Conservation (phyloP, 2,888 invertebrate species). For the Trachelus tabidus region DNA sequence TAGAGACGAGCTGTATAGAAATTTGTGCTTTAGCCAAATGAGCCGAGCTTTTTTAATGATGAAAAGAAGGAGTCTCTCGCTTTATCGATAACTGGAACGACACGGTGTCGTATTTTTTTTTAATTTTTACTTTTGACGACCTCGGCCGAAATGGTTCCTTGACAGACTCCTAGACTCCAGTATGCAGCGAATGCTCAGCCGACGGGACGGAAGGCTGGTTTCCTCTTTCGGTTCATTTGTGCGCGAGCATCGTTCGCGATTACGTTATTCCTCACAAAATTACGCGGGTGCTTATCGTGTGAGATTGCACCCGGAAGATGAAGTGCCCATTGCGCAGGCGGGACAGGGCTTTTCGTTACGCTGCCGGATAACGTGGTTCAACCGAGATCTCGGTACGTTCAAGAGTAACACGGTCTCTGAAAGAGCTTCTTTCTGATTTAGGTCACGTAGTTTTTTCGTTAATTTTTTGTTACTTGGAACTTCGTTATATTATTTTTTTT, state of each 20-base stretch:
- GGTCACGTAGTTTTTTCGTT: constrained; percentile 46
- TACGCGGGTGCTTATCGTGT: constrained; percentile 11
- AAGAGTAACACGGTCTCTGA: constrained; percentile 65
- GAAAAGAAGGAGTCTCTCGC: neutral
- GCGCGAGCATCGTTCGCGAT: neutral
- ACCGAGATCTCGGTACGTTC: constrained; percentile 55
- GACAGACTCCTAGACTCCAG: too few species aligned
- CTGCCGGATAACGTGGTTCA: constrained; percentile 62
- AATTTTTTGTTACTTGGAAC: constrained; percentile 24
- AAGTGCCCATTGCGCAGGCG: constrained; percentile 62
- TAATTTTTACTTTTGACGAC: too few species aligned
- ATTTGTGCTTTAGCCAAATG: constrained; percentile 20
- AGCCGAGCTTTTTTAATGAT: constrained; percentile 4
- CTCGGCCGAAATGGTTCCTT: too few species aligned
- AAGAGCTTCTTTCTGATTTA: constrained; percentile 44
- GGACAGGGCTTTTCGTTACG: constrained; percentile 50
- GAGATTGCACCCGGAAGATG: neutral
- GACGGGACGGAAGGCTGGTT: neutral
- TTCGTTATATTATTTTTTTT: constrained; percentile 11
- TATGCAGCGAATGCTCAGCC: too few species aligned
- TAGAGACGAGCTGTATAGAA: constrained; percentile 6
- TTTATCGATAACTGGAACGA: neutral
- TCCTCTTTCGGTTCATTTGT: neutral
- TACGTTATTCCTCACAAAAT: neutral
- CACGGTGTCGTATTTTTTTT: too few species aligned